These are phyloP conservation scores for Thaumatotibia leucotreta DNA, from an alignment of 1,140 invertebrate genomes.

Conservation along the genomic window DNA sequence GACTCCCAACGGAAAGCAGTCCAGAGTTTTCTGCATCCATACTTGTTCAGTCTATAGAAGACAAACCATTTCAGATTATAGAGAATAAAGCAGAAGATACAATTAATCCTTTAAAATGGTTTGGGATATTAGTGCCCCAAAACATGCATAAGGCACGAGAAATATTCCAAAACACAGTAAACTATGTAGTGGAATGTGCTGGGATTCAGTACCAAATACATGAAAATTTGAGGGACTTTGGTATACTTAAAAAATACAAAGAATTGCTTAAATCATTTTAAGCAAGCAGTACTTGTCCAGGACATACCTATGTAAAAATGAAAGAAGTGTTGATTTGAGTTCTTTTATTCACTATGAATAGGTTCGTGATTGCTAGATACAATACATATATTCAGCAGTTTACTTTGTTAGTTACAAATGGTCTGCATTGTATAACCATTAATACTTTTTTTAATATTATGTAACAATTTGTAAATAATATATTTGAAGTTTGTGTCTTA, in stretches of 20 bases:
- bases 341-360: conserved; percentile 19
- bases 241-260: conserved; percentile 53
- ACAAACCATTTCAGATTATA: conserved; percentile 58
- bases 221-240: conserved; percentile 64
- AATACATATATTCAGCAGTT: conserved; percentile 2
- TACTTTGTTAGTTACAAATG: not conserved
- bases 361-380: conserved; percentile 17
- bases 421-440: not conserved
- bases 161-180: conserved; percentile 81
- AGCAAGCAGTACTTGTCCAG: not conserved
- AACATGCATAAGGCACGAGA: conserved; percentile 82
- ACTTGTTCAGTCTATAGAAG: conserved; percentile 53
- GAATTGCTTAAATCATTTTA: not conserved
- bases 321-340: not conserved
- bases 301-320: not conserved
- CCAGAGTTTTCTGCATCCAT: conserved; percentile 77
- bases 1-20: conserved; percentile 80
- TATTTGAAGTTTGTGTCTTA: not conserved
- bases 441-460: not conserved
- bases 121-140: conserved; percentile 85
- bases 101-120: conserved; percentile 84
- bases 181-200: conserved; percentile 78
- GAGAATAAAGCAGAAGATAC: conserved; percentile 62
- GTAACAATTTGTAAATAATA: conserved; percentile 4
- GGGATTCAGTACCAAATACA: conserved; percentile 80